These are phyloP conservation scores for Pachyuromys duprasi DNA, from an alignment of 2,797 vertebrate genomes.

Conservation along the genomic window DNA sequence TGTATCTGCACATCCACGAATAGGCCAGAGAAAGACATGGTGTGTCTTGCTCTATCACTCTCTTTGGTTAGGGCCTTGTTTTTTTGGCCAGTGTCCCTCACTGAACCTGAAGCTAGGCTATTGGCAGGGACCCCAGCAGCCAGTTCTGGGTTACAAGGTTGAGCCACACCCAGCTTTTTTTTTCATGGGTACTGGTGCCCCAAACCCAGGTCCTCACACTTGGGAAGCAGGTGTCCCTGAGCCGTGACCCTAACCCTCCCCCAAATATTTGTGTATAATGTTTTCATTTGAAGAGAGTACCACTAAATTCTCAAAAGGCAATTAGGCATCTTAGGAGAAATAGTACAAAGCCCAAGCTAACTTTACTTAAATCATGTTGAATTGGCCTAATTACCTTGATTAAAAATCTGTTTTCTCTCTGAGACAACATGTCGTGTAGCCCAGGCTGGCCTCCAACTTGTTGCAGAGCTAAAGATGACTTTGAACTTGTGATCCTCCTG, in stretches of 20 bases:
- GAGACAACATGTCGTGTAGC: neutral
- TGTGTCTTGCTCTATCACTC: neutral
- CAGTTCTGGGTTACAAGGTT: neutral
- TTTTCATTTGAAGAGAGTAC: neutral
- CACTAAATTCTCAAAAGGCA: neutral
- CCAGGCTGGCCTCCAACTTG: neutral
- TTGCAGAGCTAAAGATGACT: neutral
- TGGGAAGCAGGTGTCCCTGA: neutral
- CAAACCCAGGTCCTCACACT: neutral
- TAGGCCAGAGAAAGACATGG: neutral
- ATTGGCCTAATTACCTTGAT: neutral
- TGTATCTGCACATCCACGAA: neutral
- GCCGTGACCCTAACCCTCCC: neutral
- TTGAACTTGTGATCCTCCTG: neutral
- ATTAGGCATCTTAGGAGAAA: neutral
- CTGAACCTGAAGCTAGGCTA: neutral
- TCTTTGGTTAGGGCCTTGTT: neutral
- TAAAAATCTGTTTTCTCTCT: neutral
- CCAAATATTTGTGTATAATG: neutral
- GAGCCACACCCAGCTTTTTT: neutral
- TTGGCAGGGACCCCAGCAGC: too few relatives aligned
- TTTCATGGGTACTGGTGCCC: neutral
- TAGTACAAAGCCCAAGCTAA: constrained; percentile 30
- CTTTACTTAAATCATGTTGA: neutral
- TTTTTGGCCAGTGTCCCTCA: neutral